Base-by-base conservation (phyloP, 2,888 invertebrate genomes). In the Cantharis lateralis region DNA sequence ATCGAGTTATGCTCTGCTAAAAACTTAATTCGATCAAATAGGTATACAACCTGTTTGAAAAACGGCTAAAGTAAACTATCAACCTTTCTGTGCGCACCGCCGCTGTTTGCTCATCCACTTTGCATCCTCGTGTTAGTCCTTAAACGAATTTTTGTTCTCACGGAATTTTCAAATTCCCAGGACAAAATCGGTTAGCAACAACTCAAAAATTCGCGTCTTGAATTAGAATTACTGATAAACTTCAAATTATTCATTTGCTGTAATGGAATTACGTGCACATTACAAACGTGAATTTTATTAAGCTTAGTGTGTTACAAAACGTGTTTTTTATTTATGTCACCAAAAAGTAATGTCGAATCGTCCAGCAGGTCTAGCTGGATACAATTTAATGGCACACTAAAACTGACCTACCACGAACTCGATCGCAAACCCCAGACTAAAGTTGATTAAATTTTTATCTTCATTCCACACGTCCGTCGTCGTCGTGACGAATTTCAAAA, bases 81-180 rank as follows among this genome's bases (percentile, higher is more conserved):
- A 79, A 79, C 76, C 78, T 80, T 80, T 82, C 83, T 85, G 83
- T 82, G 80, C 80, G 80, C 74, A 76, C 79, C 84, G 84, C 84
- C 81, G 86, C 84, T 87, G 87, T 89, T 89, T 88, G 86, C 87
- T 85, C 81, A 87, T 86, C 84, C 85, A 85, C 85, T 85, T 85
- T 86, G 85, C 87, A 86, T 85, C 87, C 85, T 85, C 84, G 82
- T 85, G 87, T 85, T 85, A 86, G 85, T 79, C 80, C 80, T 80
- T 80, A 82, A 84, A 84, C 81, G 82, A n/a, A 80, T 80, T 76
- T 71, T 28, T 68, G 75, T 78, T 78, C 78, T 76, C 78, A 78
- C 78, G 78, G 72, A 68, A n/a, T 66, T n/a, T 66, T 66, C 15
- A 72, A 28, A 72, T 75, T 76, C 76, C 48, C 69, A 69, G 75